phyloP scores from a whole-genome alignment of 2,797 vertebrate genomes.

The Prionace glauca region DNA sequence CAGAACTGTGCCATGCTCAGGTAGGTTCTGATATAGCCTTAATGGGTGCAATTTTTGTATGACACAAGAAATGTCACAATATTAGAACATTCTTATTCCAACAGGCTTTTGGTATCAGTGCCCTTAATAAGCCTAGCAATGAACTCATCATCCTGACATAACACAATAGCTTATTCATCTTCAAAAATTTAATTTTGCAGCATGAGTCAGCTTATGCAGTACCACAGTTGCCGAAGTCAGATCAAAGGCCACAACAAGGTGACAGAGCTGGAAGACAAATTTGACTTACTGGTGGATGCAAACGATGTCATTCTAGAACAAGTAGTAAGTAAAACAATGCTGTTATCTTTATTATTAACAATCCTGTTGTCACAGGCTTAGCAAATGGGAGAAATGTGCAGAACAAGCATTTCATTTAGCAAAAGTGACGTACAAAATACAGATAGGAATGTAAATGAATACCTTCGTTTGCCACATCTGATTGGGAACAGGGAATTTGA shows the following conservation, averaged over 20 bases:
- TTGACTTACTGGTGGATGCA: constrained; percentile 85
- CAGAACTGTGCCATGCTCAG: neutral
- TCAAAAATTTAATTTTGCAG: constrained; percentile 52
- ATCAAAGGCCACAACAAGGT: constrained; percentile 68
- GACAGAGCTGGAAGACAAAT: constrained; percentile 82
- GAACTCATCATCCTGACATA: neutral
- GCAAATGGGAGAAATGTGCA: neutral
- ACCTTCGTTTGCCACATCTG: neutral
- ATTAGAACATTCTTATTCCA: neutral
- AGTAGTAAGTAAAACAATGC: constrained; percentile 67
- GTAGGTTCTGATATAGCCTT: neutral
- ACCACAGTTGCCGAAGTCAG: constrained; percentile 80
- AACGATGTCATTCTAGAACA: constrained; percentile 87
- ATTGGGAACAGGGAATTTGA: neutral
- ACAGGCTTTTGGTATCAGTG: neutral
- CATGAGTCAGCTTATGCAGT: constrained; percentile 89
- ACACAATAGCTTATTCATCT: neutral
- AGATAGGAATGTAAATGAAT: neutral
- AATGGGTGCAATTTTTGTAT: neutral
- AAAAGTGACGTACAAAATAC: neutral
- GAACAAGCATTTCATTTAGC: neutral
- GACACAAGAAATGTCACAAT: neutral
- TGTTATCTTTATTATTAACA: neutral
- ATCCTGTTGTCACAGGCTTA: too few species aligned
- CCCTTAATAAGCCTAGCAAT: neutral